Evolutionary conservation across 2,797 vertebrate species (phyloP).

Genomic region (Rhabdophis nuchalis): DNA sequence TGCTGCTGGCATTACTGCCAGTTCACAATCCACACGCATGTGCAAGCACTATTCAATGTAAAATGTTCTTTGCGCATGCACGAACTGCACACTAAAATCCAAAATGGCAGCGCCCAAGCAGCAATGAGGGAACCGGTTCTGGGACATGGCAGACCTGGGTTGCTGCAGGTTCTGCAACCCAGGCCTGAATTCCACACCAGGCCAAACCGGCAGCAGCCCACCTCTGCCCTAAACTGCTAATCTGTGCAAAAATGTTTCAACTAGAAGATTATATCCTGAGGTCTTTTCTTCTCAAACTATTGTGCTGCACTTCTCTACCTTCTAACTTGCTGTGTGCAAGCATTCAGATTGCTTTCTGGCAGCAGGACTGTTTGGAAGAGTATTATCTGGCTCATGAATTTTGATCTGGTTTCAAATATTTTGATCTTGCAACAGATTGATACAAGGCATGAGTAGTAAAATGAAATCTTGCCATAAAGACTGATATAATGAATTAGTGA

Average conservation of each 20-base stretch:
- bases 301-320: not conserved
- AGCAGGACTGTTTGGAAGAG: not conserved
- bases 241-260: not conserved
- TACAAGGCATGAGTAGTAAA: not conserved
- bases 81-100: no score
- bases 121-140: no score
- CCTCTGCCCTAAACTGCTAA: not conserved
- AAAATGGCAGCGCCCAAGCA: no score
- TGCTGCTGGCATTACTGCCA: no score
- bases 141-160: no score
- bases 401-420: not conserved
- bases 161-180: no score
- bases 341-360: not conserved
- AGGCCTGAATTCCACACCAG: no score
- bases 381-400: not conserved
- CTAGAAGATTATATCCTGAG: not conserved
- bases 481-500: not conserved
- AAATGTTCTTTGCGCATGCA: no score
- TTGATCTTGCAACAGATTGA: not conserved
- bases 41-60: no score
- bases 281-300: not conserved
- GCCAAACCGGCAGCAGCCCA: no score
- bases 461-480: not conserved
- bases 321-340: not conserved
- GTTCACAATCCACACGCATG: no score